phyloP scores from a whole-genome alignment of 2,888 invertebrate genomes.

The Cephalotes varians region DNA sequence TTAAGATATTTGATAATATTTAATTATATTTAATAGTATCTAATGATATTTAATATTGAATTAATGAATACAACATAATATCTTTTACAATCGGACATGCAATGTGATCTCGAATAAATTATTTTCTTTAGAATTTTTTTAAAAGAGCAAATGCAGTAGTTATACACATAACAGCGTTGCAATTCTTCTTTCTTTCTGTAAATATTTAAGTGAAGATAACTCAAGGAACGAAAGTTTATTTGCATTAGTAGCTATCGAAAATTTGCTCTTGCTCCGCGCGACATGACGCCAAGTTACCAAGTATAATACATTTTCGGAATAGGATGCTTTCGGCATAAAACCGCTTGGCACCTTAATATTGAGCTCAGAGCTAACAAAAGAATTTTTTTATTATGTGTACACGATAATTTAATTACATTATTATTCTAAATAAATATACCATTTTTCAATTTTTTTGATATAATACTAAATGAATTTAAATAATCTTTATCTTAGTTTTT shows the following conservation, averaged over 20 bases:
- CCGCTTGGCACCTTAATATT: conserved; percentile 77
- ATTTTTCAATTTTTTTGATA: neutral
- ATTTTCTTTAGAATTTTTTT: conserved; percentile 28
- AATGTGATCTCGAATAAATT: conserved; percentile 44
- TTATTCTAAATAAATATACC: conserved; percentile 1
- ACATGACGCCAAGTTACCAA: conserved; percentile 84
- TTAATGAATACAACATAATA: conserved; percentile 11
- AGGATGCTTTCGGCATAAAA: conserved; percentile 76
- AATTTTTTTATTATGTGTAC: neutral
- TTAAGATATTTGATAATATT: conserved; percentile 9
- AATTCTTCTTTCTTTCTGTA: conserved; percentile 60
- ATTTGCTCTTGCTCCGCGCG: conserved; percentile 80
- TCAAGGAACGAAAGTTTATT: conserved; percentile 51
- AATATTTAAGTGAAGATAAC: conserved; percentile 49
- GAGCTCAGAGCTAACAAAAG: conserved; percentile 28
- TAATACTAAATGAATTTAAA: neutral
- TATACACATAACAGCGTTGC: conserved; percentile 67
- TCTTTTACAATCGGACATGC: conserved; percentile 41
- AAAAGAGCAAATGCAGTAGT: conserved; percentile 22
- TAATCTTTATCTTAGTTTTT: neutral
- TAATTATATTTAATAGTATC: neutral
- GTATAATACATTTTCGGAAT: conserved; percentile 76
- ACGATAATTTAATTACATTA: neutral
- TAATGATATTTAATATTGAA: conserved; percentile 15
- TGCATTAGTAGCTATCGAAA: conserved; percentile 65